Base-by-base conservation (phyloP, 2,113 vertebrate species). In the Melanerpes aurifrons region DNA sequence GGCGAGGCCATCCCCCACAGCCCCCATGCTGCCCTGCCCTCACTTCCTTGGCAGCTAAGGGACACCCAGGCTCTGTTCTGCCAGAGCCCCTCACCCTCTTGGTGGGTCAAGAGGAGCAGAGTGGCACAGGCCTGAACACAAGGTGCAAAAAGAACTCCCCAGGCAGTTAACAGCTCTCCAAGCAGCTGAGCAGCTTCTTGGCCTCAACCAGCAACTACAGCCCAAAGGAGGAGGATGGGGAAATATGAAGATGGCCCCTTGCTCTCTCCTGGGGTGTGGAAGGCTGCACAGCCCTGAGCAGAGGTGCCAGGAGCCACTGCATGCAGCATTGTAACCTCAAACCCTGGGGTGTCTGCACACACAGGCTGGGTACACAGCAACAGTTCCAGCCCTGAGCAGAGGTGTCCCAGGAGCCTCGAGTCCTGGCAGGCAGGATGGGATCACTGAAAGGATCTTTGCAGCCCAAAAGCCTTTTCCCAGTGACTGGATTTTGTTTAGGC, bases 391-490 rank as follows among this genome's bases (percentile, higher is more conserved):
- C 35, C 35, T 7, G 35, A 35, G 50, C 57, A 61, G 0, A 0
- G 15, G 29, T 56, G 45, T 69, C 24, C 68, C 5, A 1, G 72
- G 31, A 87, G 57, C 48, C 53, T 56, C 2, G 0, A n/a, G n/a
- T 29, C 74, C 32, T 82, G 73, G 68, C 68, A 59, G 11, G 59
- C 31, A 21, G 1, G 0, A 37, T 8, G 47, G 84, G 61, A 58
- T 62, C 3, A 1, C 71, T 83, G 64, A 58, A 66, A 92, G 68
- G 15, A 56, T 78, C 66, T 86, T 59, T 89, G 57, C 48, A 86
- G 75, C 48, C 75, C 75, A 29, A 78, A 87, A 95, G 21, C 87
- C 35, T 71, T 68, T 90, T 74, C 76, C 43, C 28, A 18, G 73
- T 18, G 22, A 56, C 5, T 68, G 67, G 37, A 48, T 29, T 85